phyloP scores from a whole-genome alignment of 2,797 vertebrate species.

The Melanotaenia boesemani region DNA sequence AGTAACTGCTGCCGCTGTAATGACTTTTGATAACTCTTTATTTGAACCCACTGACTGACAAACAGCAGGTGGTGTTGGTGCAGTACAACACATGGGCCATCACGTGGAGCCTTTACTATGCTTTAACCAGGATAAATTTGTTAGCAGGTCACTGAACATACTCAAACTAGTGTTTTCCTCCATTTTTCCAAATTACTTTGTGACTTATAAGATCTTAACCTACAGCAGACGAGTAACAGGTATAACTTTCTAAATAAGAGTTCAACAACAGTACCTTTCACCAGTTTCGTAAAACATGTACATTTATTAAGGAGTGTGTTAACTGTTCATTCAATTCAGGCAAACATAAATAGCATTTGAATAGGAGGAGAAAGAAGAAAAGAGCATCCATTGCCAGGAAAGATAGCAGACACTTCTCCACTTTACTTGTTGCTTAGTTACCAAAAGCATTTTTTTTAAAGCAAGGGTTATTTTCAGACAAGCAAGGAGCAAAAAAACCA shows the following conservation, averaged over 20 bases:
- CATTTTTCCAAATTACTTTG: background rate
- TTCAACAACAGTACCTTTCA: background rate
- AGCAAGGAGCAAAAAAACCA: slow-evolving; percentile 53
- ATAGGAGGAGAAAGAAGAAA: slow-evolving; percentile 36
- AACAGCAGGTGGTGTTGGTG: background rate
- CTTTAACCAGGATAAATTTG: slow-evolving; percentile 9
- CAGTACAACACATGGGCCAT: background rate
- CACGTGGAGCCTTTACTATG: slow-evolving; percentile 6
- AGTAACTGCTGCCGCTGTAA: background rate
- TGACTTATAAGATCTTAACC: background rate
- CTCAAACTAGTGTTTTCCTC: background rate
- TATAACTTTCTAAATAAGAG: background rate
- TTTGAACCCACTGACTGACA: background rate
- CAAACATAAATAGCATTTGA: slow-evolving; percentile 28
- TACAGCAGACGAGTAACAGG: background rate
- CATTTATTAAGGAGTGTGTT: no score
- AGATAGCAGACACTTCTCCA: slow-evolving; percentile 57
- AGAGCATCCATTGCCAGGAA: slow-evolving; percentile 54
- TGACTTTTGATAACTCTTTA: background rate
- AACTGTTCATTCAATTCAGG: background rate
- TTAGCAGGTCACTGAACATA: background rate
- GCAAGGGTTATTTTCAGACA: slow-evolving; percentile 66
- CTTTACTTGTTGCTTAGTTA: slow-evolving; percentile 74
- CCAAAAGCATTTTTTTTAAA: slow-evolving; percentile 66
- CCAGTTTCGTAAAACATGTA: background rate